Conservation (phyloP, 2,888 invertebrate genomes). For the Eristalinus aeneus region DNA sequence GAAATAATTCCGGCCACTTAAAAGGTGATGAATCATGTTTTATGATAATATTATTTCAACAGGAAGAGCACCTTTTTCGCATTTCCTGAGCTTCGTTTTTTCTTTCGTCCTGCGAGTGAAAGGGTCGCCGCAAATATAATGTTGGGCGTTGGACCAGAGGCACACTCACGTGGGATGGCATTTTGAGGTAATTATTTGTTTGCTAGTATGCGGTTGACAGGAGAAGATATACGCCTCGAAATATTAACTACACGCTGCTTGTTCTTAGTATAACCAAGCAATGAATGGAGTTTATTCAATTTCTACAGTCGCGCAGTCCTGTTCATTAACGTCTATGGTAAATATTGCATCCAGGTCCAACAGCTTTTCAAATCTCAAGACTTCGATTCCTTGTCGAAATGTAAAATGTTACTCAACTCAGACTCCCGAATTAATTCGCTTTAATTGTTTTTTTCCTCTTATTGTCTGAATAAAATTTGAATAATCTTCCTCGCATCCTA, state of each 20-base stretch:
- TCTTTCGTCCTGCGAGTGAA: slow-evolving; percentile 7
- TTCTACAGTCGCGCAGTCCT: too few relatives aligned
- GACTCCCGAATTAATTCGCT: not conserved
- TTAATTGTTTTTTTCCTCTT: not conserved
- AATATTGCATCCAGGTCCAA: too few relatives aligned
- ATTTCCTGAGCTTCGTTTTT: slow-evolving; percentile 56
- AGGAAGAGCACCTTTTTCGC: slow-evolving; percentile 67
- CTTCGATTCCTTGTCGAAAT: not conserved
- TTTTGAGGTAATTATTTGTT: not conserved
- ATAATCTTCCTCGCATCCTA: slow-evolving; percentile 40
- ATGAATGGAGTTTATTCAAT: too few relatives aligned
- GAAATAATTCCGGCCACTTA: slow-evolving; percentile 71
- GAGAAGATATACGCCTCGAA: too few relatives aligned
- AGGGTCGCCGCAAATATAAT: slow-evolving; percentile 9
- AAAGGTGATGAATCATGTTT: slow-evolving; percentile 72
- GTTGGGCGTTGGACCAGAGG: not conserved
- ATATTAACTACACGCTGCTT: too few relatives aligned
- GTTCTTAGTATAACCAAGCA: too few relatives aligned
- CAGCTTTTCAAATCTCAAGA: too few relatives aligned
- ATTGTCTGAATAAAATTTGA: slow-evolving; percentile 43
- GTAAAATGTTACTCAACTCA: too few relatives aligned
- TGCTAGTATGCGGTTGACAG: not conserved
- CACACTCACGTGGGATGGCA: not conserved
- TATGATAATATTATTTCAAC: slow-evolving; percentile 72
- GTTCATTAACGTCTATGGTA: too few relatives aligned